These are phyloP conservation scores for Cavia aperea DNA, from an alignment of 2,113 vertebrate genomes.

Conservation along the genomic window DNA sequence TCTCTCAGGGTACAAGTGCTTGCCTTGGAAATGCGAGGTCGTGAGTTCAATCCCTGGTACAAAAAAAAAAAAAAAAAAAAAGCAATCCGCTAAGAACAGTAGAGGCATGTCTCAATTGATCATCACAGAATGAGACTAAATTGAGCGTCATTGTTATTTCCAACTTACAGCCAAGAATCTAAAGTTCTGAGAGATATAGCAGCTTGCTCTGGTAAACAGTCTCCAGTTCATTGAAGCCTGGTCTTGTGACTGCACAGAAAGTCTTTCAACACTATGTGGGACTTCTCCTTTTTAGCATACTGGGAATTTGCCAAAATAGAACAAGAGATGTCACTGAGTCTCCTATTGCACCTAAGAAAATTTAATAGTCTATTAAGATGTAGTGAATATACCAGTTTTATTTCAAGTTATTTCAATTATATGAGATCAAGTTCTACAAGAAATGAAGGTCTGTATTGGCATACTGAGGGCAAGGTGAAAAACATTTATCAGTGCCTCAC, in stretches of 20 bases:
- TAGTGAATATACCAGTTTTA: slow-evolving; percentile 66
- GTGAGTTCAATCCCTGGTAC: too few species aligned
- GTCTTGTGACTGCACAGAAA: background rate
- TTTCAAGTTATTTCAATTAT: slow-evolving; percentile 63
- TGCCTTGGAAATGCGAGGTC: too few species aligned
- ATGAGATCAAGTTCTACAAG: slow-evolving; percentile 48
- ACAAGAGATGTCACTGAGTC: background rate
- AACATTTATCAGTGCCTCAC: slow-evolving; percentile 54
- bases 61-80: background rate
- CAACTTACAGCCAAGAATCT: background rate
- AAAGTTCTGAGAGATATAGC: background rate
- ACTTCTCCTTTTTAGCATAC: background rate
- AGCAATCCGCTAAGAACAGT: background rate
- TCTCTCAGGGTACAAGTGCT: too few species aligned
- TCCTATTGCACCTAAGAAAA: slow-evolving; percentile 14
- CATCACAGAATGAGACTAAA: background rate
- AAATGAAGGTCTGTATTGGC: slow-evolving; percentile 56
- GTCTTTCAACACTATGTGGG: background rate
- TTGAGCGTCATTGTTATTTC: background rate
- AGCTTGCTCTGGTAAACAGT: background rate
- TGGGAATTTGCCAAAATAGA: slow-evolving; percentile 25
- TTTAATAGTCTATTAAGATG: slow-evolving; percentile 65
- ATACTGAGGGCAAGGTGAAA: slow-evolving; percentile 59
- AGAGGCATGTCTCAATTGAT: background rate
- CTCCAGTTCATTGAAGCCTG: background rate